phyloP scores from a whole-genome alignment of 2,888 invertebrate species.

The Auanema freiburgensis region DNA sequence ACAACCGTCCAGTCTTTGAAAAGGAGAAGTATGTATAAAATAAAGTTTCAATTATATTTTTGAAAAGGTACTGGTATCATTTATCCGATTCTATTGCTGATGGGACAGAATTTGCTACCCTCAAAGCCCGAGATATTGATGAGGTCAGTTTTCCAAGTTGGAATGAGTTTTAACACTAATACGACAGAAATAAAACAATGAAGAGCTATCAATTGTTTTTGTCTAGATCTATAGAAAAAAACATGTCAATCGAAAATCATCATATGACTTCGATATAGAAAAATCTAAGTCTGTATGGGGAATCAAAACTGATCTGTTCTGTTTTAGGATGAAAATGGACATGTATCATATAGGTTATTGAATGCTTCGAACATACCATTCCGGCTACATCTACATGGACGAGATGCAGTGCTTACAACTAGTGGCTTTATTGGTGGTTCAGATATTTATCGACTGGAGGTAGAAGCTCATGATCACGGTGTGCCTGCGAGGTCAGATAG shows the following conservation, averaged over 20 bases:
- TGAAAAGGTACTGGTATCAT: constrained; percentile 47
- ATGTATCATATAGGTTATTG: constrained; percentile 47
- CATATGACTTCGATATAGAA: too few species aligned
- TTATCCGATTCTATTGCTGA: constrained; percentile 30
- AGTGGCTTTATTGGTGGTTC: constrained; percentile 19
- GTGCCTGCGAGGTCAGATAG: constrained; percentile 20
- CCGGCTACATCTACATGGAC: constrained; percentile 29
- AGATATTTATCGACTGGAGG: constrained; percentile 27
- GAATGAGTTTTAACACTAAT: too few species aligned
- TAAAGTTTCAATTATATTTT: not conserved
- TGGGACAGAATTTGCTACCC: constrained; percentile 40
- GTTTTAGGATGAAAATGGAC: constrained; percentile 51
- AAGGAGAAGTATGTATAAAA: constrained; percentile 22
- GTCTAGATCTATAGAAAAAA: too few species aligned
- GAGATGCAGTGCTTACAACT: constrained; percentile 26
- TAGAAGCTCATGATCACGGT: constrained; percentile 45
- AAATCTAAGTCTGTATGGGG: too few species aligned
- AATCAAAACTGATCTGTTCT: too few species aligned
- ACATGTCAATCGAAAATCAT: too few species aligned
- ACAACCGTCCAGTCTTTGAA: constrained; percentile 59
- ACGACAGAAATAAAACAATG: too few species aligned
- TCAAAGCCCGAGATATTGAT: constrained; percentile 55
- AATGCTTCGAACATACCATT: constrained; percentile 26
- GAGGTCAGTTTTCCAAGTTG: constrained; percentile 35
- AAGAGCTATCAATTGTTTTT: too few species aligned